These are phyloP conservation scores for Mesoclemmys tuberculata DNA, from an alignment of 2,113 vertebrate genomes.

Conservation along the genomic window DNA sequence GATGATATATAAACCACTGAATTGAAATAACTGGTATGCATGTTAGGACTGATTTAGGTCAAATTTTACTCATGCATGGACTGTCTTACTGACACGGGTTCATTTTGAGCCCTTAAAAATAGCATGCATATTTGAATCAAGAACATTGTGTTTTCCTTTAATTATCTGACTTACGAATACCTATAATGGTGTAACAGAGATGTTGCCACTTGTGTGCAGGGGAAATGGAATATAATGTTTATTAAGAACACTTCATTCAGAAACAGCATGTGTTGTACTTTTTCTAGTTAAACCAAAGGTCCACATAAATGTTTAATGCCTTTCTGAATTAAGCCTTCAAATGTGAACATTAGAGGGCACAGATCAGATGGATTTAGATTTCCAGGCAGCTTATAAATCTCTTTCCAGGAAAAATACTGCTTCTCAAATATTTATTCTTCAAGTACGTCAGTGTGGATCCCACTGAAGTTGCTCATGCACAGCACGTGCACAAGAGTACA, in stretches of 20 bases:
- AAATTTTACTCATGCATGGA: not conserved
- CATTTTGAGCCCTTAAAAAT: not conserved
- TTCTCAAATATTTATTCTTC: not conserved
- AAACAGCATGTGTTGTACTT: conserved; percentile 2
- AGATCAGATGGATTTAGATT: not conserved
- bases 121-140: conserved; percentile 4
- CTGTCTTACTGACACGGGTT: not conserved
- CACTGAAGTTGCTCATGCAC: too few species aligned
- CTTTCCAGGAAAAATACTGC: not conserved
- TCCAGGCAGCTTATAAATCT: not conserved
- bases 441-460: not conserved
- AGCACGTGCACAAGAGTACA: not conserved
- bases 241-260: conserved; percentile 35
- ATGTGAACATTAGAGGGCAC: conserved; percentile 6
- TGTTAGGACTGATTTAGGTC: not conserved
- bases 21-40: not conserved
- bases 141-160: not conserved
- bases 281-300: conserved; percentile 58
- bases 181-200: not conserved
- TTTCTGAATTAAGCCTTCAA: conserved; percentile 22
- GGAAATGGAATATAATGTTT: conserved; percentile 42
- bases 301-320: conserved; percentile 8
- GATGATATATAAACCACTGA: not conserved
- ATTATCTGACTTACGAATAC: not conserved
- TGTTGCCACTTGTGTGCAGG: conserved; percentile 5